phyloP scores from a whole-genome alignment of 2,888 invertebrate genomes.

The Cheilosia vulpina region DNA sequence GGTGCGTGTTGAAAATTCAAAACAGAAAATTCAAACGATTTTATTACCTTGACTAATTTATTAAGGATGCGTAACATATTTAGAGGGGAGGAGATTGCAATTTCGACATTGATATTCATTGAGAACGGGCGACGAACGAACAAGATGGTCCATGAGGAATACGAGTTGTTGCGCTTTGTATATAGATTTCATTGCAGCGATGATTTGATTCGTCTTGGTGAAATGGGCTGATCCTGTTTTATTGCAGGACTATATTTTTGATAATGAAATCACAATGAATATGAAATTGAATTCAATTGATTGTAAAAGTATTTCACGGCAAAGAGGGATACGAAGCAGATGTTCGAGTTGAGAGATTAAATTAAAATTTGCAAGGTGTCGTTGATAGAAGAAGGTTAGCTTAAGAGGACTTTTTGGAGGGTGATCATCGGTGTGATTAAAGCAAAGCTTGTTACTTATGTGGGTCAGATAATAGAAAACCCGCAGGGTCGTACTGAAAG shows the following conservation, averaged over 20 bases:
- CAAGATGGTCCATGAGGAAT: neutral
- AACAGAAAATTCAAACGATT: conserved; percentile 39
- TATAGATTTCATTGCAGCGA: conserved; percentile 44
- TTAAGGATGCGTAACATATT: conserved; percentile 59
- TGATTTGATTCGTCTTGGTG: conserved; percentile 72
- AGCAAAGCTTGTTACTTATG: no score
- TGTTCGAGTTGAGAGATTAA: conserved; percentile 15
- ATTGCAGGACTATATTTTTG: conserved; percentile 40
- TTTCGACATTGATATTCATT: conserved; percentile 59
- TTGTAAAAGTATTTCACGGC: conserved; percentile 22
- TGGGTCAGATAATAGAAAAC: no score
- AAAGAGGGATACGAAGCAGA: conserved; percentile 30
- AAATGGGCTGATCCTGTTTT: conserved; percentile 67
- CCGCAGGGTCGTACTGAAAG: no score
- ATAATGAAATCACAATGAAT: conserved; percentile 73
- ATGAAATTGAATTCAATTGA: conserved; percentile 71
- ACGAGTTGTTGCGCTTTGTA: conserved; percentile 50
- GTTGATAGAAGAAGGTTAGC: no score
- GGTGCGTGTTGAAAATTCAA: conserved; percentile 31
- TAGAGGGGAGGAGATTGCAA: conserved; percentile 16
- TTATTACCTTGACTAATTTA: conserved; percentile 74
- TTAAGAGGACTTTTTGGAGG: no score
- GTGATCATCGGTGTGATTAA: no score
- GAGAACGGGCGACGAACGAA: conserved; percentile 9
- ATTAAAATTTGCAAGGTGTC: neutral